Conservation (phyloP, 2,113 vertebrate genomes). For the Rhinopomastus cyanomelas region DNA sequence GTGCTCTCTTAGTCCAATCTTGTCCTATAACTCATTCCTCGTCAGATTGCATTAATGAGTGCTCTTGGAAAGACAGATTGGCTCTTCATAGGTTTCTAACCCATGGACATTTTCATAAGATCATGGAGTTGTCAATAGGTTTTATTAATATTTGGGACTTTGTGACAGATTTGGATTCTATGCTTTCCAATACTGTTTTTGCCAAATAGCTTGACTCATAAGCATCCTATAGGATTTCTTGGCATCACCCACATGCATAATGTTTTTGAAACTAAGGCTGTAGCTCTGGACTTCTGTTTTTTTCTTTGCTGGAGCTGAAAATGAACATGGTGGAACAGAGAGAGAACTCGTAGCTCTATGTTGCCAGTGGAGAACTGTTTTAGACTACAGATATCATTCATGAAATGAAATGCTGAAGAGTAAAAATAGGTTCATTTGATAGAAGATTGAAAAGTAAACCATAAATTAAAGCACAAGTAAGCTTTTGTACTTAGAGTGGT, state of each 20-base stretch:
- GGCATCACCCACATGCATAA: background rate
- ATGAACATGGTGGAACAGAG: fast-evolving
- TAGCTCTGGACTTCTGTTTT: background rate
- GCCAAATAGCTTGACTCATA: background rate
- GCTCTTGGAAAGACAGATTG: background rate
- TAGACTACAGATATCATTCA: background rate
- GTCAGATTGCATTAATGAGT: background rate
- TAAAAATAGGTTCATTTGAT: background rate
- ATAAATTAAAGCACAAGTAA: background rate
- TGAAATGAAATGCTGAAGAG: background rate
- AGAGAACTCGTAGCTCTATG: background rate
- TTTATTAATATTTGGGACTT: background rate
- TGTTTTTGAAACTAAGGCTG: background rate
- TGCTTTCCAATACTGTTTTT: background rate
- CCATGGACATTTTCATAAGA: background rate
- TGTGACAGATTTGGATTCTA: background rate
- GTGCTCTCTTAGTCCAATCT: background rate
- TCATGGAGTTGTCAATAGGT: background rate
- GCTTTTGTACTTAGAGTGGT: background rate
- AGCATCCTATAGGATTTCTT: background rate
- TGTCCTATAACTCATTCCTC: background rate
- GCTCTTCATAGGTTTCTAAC: background rate
- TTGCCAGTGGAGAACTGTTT: background rate
- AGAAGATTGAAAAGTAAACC: background rate
- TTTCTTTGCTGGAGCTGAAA: background rate